Evolutionary conservation across 2,797 vertebrate species (phyloP), one percentile per base, ranked within the genome.

Genomic region (Lepilemur ruficaudatus): DNA sequence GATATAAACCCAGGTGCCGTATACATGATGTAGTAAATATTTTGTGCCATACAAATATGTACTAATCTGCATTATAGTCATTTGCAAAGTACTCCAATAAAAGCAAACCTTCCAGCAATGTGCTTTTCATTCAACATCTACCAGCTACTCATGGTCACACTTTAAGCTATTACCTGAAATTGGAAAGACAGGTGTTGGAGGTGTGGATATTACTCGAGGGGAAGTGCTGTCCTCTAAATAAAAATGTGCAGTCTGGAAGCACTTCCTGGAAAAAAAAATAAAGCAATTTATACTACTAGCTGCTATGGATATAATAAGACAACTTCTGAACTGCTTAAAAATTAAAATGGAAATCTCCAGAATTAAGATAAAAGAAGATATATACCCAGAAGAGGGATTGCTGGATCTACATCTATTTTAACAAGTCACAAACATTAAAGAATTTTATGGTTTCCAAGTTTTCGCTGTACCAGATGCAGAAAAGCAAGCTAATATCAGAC

Each of bases 221-320:
- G 99, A 99, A 0, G 99, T 99, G 95, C 98, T 99, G 94, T 99
- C 99, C 69, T 99, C 99, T 95, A 99, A 98, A 98, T 99, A 99
- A 98, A 99, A 99, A 97, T 99, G 99, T 97, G 99, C 99, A 4
- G 99, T 99, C 99, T 99, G 99, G 98, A 99, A 99, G 98, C 99
- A 99, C 95, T 99, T 99, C 98, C 99, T 99, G 98, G 70, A 98
- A 97, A 97, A 10, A 55, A 61, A 32, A 94, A 88, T 93, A 97
- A 97, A 95, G 92, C 32, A 96, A 82, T 87, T 35, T 65, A 86
- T 4, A 92, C 11, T 10, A 72, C 35, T 76, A 32, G 46, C 90
- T 81, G 23, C 38, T 59, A 30, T 5, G 23, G n/a, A 57, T 28
- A 70, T 28, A 78, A 52, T 35, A 91, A 67, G 79, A 92, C 17